Evolutionary conservation across 2,888 invertebrate species (phyloP).

Genomic region (Marasmarcha lunaedactyla): DNA sequence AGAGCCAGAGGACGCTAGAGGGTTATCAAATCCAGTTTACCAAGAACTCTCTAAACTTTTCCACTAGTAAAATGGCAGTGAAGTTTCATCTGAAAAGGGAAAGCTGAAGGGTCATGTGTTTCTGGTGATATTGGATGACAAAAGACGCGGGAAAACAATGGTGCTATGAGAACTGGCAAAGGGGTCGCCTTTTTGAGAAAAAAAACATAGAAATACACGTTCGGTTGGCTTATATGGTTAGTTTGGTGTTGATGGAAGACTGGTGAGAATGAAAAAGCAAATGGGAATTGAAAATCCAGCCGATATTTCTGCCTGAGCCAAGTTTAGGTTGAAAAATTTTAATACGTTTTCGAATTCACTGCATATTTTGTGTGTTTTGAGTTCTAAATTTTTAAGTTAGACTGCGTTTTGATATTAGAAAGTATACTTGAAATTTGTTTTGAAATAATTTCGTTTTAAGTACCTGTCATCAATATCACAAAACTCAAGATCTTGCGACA

Average conservation of each 20-base stretch:
- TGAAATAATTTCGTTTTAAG: too few species aligned
- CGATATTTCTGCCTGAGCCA: too few species aligned
- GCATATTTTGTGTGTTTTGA: too few species aligned
- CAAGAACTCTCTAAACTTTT: background rate
- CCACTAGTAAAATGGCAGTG: background rate
- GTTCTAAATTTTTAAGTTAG: too few species aligned
- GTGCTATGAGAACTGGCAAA: slow-evolving; percentile 15
- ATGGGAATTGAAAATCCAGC: too few species aligned
- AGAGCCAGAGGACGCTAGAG: slow-evolving; percentile 13
- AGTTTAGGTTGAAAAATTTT: too few species aligned
- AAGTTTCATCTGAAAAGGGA: background rate
- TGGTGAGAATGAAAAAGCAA: background rate
- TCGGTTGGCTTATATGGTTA: background rate
- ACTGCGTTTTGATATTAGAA: too few species aligned
- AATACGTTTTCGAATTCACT: too few species aligned
- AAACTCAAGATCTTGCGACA: too few species aligned
- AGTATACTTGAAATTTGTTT: too few species aligned
- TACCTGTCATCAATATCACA: too few species aligned
- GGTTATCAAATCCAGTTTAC: background rate
- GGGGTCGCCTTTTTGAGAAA: background rate
- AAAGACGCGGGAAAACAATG: slow-evolving; percentile 45
- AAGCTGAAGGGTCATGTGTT: slow-evolving; percentile 19
- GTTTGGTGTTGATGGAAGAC: background rate
- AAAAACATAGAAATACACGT: background rate
- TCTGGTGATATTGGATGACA: slow-evolving; percentile 30